Evolutionary conservation across 2,797 vertebrate genomes (phyloP).

Genomic region (Bradypus variegatus): DNA sequence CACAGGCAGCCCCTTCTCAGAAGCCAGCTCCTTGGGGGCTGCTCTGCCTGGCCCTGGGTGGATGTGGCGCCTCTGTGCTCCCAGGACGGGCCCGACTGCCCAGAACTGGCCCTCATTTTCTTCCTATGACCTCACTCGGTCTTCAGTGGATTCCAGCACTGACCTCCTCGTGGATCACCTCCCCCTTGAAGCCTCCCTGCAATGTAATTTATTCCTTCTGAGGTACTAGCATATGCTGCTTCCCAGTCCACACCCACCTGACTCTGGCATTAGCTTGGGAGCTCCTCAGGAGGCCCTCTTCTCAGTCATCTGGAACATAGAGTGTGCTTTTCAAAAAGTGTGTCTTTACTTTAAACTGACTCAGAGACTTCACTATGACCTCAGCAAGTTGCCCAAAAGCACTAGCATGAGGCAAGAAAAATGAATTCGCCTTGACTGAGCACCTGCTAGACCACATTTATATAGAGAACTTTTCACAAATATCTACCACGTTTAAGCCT

Average conservation of each 20-base stretch:
- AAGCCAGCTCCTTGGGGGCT: background rate
- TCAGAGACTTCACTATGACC: background rate
- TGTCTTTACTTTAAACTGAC: no score
- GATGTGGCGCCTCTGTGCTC: background rate
- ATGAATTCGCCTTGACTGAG: background rate
- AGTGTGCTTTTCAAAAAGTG: background rate
- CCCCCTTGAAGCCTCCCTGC: background rate
- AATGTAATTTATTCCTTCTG: background rate
- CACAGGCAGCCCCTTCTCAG: background rate
- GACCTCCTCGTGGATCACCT: background rate
- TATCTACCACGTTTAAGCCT: background rate
- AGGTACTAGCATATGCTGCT: background rate
- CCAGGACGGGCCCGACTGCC: background rate
- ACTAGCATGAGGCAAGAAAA: background rate
- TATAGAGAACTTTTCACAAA: background rate
- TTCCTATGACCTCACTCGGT: background rate
- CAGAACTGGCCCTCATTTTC: background rate
- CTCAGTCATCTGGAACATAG: background rate
- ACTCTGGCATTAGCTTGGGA: background rate
- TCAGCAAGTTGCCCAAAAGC: background rate
- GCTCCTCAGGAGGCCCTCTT: background rate
- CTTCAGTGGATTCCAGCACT: background rate
- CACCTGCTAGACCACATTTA: background rate
- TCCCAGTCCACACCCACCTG: background rate
- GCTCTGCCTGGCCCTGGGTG: no score